Base-by-base conservation (phyloP, 2,888 invertebrate species). In the Archaeoteleia sp. region DNA sequence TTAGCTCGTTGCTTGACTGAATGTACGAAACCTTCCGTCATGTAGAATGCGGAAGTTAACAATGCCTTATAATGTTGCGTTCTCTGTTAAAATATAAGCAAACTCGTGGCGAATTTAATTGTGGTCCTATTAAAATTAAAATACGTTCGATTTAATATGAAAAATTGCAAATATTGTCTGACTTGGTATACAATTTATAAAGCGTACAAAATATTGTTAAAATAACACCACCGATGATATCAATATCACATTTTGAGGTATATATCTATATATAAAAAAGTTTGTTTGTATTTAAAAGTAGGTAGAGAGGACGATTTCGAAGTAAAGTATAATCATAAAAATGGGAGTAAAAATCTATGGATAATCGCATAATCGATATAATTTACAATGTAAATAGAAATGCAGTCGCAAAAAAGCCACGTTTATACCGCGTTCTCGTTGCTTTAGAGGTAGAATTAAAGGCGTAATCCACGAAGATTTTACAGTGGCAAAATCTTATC, bases 341-440 rank as follows among this genome's bases (percentile, higher is more conserved):
- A 12, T 9, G 23, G 13, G 20, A 37, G 13, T 20, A 20, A 34
- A 32, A 37, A 37, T 35, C 23, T 13, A 43, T 42, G 57, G 39
- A 27, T 46, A 63, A 48, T 63, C 42, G 34, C 39, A 32, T 23
- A 57, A 49, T 65, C 46, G 37, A 69, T 62, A 58, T 66, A 53
- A 49, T 60, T 66, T 58, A 42, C 58, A n/a, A n/a, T n/a, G n/a
- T n/a, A n/a, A n/a, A n/a, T n/a, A n/a, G n/a, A n/a, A n/a, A n/a
- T n/a, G n/a, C n/a, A n/a, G n/a, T n/a, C n/a, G n/a, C n/a, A n/a
- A n/a, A 55, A 53, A 46, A 46, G 39, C 6, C n/a, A 17, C 27
- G 14, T 35, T 51, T 43, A 46, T 30, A 23, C 14, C 15, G 39
- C 46, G 29, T 30, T 48, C 15, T 34, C 23, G 27, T 29, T 42